Percentiles rank a stretch among this genome's conserved stretches.
Conservation (phyloP, 1,140 invertebrate species). For the Drosophila dunni region DNA sequence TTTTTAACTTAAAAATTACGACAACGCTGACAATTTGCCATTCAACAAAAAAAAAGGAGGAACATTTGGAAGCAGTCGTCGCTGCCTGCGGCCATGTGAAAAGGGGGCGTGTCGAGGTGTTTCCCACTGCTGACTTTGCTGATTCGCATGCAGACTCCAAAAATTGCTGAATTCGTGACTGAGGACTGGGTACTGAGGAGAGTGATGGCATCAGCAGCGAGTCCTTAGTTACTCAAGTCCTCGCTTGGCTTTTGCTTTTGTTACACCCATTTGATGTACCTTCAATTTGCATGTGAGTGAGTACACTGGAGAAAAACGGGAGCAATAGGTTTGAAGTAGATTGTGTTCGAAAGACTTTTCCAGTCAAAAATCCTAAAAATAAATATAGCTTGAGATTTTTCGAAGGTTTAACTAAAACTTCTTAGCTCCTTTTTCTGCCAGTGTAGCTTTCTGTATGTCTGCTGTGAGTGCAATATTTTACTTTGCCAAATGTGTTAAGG, state of each 20-base stretch:
- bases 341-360: no score
- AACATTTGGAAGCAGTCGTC: constrained; percentile 13
- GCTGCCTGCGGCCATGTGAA: constrained; percentile 13
- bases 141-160: constrained; percentile 48
- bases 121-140: constrained; percentile 58
- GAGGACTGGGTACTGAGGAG: not conserved
- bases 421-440: not conserved
- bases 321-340: no score
- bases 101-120: constrained; percentile 16
- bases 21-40: constrained; percentile 79
- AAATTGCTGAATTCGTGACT: constrained; percentile 27
- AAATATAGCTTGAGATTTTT: no score
- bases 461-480: constrained; percentile 74
- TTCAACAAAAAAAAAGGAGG: constrained; percentile 28
- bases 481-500: constrained; percentile 52
- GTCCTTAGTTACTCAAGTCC: constrained; percentile 15
- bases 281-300: constrained; percentile 54
- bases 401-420: no score
- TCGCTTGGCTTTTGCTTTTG: constrained; percentile 61
- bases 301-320: not conserved
- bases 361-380: no score
- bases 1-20: constrained; percentile 82
- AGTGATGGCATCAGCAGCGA: constrained; percentile 15
- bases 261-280: constrained; percentile 79
- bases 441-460: constrained; percentile 33